phyloP scores from a whole-genome alignment of 2,113 vertebrate species.

The Clarias magur region DNA sequence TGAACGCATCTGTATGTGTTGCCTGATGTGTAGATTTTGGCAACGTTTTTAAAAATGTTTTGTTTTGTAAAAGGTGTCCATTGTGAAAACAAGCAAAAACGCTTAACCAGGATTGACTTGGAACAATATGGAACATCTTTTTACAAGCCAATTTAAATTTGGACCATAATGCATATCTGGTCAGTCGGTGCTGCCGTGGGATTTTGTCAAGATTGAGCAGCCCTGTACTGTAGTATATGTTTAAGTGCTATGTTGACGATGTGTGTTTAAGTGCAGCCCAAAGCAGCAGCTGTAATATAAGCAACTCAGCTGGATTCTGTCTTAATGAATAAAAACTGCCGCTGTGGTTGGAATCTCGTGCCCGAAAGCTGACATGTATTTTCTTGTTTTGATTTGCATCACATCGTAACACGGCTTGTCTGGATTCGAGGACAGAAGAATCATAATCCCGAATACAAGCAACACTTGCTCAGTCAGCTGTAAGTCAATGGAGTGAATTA shows the following conservation, averaged over 20 bases:
- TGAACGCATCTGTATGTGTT: background rate
- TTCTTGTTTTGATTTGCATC: constrained; percentile 47
- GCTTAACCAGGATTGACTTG: background rate
- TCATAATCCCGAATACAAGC: background rate
- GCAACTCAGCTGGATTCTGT: background rate
- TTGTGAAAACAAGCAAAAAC: background rate
- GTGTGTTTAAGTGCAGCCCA: constrained; percentile 12
- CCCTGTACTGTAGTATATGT: background rate
- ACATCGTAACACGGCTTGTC: constrained; percentile 25
- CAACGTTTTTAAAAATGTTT: background rate
- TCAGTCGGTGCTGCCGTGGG: background rate
- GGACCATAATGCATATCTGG: background rate
- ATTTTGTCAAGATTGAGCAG: background rate
- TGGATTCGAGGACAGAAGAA: constrained; percentile 28
- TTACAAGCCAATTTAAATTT: background rate
- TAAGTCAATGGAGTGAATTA: background rate
- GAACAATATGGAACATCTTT: background rate
- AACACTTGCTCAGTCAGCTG: background rate
- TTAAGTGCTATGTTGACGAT: background rate
- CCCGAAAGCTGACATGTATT: constrained; percentile 27
- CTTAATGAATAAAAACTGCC: background rate
- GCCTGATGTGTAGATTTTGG: background rate
- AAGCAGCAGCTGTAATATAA: constrained; percentile 4
- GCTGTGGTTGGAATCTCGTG: constrained; percentile 18
- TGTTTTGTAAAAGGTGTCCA: background rate